These are phyloP conservation scores for Bucorvus abyssinicus DNA, from an alignment of 2,797 vertebrate species.

Conservation along the genomic window DNA sequence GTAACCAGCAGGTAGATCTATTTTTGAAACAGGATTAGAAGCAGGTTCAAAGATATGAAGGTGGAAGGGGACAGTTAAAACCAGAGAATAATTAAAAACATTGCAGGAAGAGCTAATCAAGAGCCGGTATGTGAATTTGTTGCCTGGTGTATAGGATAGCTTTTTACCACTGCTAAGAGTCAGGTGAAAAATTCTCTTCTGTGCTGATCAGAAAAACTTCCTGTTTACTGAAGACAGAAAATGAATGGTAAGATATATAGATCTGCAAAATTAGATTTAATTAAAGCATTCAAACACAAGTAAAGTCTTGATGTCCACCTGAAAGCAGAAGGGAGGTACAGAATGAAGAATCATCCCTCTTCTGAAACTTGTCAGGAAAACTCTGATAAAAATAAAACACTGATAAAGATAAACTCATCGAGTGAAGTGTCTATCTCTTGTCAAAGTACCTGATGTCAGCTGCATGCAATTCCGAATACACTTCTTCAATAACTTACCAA, in stretches of 20 bases:
- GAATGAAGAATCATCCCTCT: fast-evolving
- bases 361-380: not conserved
- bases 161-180: not conserved
- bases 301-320: not conserved
- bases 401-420: not conserved
- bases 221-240: not conserved
- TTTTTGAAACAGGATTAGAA: not conserved
- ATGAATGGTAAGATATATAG: not conserved
- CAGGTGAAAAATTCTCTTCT: not conserved
- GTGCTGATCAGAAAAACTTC: not conserved
- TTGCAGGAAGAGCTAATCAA: not conserved
- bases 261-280: not conserved
- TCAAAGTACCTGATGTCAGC: not conserved
- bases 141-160: not conserved
- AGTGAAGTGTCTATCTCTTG: not conserved
- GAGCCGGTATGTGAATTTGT: not conserved
- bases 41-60: not conserved
- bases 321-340: not conserved
- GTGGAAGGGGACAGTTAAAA: not conserved
- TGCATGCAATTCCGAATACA: not conserved
- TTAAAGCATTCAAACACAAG: not conserved
- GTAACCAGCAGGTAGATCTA: not conserved
- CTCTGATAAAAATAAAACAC: not conserved
- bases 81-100: not conserved
- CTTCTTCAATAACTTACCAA: not conserved